A percentile compares a stretch with the other conserved stretches of the same genome.
Evolutionary conservation across 2,888 invertebrate species (phyloP).

Genomic region (Coelinius sp.): DNA sequence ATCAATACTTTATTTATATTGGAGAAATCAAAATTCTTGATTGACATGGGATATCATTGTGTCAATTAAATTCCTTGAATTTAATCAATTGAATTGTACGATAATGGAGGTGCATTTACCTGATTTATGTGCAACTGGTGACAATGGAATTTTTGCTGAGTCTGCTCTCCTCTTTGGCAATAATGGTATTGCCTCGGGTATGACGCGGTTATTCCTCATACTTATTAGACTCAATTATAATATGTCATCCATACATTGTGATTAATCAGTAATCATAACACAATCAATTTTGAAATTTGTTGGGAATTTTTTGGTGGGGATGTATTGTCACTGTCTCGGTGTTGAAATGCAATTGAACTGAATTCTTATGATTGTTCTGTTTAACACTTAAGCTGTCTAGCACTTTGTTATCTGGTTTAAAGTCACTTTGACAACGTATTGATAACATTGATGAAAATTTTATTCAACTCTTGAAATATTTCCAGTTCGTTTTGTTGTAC

Average conservation of each 20-base stretch:
- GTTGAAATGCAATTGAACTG: constrained; percentile 11
- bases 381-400: neutral
- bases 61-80: neutral
- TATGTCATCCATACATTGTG: neutral
- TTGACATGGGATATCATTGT: too few relatives aligned
- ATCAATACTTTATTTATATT: neutral
- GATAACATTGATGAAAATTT: constrained; percentile 10
- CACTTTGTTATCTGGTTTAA: constrained; percentile 29
- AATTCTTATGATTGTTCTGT: neutral
- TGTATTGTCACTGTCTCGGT: neutral
- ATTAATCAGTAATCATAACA: neutral
- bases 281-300: neutral
- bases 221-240: neutral
- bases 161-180: constrained; percentile 23
- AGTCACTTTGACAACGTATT: constrained; percentile 7
- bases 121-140: neutral
- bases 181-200: constrained; percentile 31
- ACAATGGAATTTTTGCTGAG: neutral
- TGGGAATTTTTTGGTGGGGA: neutral
- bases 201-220: constrained; percentile 3
- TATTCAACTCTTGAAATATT: neutral
- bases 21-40: neutral
- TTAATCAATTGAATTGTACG: neutral
- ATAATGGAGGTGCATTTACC: constrained; percentile 21
- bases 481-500: too few relatives aligned